A percentile compares a stretch with the other conserved stretches of the same genome.
Evolutionary conservation across 2,888 invertebrate genomes (phyloP).

Genomic region (Cheilosia variabilis): DNA sequence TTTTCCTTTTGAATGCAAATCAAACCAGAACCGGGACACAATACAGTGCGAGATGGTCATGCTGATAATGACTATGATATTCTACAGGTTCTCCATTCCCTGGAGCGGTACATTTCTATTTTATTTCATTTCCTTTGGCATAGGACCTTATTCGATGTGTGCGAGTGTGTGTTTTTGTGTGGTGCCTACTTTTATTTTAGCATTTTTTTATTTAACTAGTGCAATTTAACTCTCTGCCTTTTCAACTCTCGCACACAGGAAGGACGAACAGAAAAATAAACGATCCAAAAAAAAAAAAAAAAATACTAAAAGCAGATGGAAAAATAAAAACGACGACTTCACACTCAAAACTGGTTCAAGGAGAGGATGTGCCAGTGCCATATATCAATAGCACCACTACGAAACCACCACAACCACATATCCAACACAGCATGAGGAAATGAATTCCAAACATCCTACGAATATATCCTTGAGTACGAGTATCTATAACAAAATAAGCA

Average conservation of each 20-base stretch:
- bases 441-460: slow-evolving; percentile 70
- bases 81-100: slow-evolving; percentile 46
- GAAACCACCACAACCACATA: slow-evolving; percentile 69
- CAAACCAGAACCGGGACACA: slow-evolving; percentile 25
- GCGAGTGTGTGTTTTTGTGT: slow-evolving; percentile 26
- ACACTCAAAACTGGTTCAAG: slow-evolving; percentile 73
- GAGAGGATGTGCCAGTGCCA: slow-evolving; percentile 75
- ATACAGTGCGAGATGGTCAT: slow-evolving; percentile 7
- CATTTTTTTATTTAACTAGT: slow-evolving; percentile 76
- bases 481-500: slow-evolving; percentile 73
- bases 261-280: slow-evolving; percentile 54
- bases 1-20: slow-evolving; percentile 51
- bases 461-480: slow-evolving; percentile 71
- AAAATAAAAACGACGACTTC: slow-evolving; percentile 57
- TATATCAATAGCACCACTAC: slow-evolving; percentile 71
- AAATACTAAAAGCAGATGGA: slow-evolving; percentile 41
- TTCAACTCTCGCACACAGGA: slow-evolving; percentile 46
- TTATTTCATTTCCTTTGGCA: slow-evolving; percentile 46
- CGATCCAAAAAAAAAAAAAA: slow-evolving; percentile 28
- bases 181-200: slow-evolving; percentile 31
- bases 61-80: slow-evolving; percentile 55
- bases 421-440: slow-evolving; percentile 69
- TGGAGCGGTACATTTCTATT: slow-evolving; percentile 31
- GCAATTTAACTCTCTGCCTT: slow-evolving; percentile 70
- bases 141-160: slow-evolving; percentile 28